These are phyloP conservation scores for Balaenoptera acutorostrata DNA, from an alignment of 2,113 vertebrate species.

Conservation along the genomic window DNA sequence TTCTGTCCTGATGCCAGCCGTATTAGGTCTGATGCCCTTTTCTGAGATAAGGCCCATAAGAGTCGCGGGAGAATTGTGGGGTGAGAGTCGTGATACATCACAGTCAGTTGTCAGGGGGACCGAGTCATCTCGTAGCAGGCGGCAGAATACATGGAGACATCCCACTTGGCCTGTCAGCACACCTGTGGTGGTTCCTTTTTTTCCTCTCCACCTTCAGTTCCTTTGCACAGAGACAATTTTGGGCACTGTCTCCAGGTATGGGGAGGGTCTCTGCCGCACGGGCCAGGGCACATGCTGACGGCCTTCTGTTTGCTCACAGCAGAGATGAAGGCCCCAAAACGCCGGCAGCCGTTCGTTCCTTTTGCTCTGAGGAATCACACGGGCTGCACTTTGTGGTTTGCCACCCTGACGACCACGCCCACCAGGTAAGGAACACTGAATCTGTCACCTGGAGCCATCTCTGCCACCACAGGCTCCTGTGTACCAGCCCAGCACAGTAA, in stretches of 20 bases:
- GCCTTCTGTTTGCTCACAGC: slow-evolving; percentile 58
- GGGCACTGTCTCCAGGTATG: neutral
- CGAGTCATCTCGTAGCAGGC: neutral
- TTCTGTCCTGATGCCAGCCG: neutral
- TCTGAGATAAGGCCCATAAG: neutral
- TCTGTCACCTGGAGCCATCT: neutral
- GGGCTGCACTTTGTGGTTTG: slow-evolving; percentile 96
- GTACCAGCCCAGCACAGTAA: neutral
- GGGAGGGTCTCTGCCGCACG: neutral
- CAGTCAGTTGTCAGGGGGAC: neutral
- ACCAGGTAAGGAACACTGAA: slow-evolving; percentile 85
- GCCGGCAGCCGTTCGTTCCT: slow-evolving; percentile 94
- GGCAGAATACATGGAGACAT: neutral
- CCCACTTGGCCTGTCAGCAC: neutral
- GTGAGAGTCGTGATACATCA: neutral
- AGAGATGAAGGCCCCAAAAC: slow-evolving; percentile 90
- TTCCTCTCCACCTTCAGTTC: neutral
- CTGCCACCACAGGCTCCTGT: neutral
- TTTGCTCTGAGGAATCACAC: slow-evolving; percentile 96
- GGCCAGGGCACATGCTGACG: fast-evolving
- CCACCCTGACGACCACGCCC: slow-evolving; percentile 94
- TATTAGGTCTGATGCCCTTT: neutral
- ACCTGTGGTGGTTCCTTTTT: neutral
- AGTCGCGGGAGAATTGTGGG: neutral
- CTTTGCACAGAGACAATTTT: neutral